Percentiles rank a stretch among this genome's conserved stretches.
Conservation (phyloP, 2,113 vertebrate species). For the Amphiprion ocellaris region DNA sequence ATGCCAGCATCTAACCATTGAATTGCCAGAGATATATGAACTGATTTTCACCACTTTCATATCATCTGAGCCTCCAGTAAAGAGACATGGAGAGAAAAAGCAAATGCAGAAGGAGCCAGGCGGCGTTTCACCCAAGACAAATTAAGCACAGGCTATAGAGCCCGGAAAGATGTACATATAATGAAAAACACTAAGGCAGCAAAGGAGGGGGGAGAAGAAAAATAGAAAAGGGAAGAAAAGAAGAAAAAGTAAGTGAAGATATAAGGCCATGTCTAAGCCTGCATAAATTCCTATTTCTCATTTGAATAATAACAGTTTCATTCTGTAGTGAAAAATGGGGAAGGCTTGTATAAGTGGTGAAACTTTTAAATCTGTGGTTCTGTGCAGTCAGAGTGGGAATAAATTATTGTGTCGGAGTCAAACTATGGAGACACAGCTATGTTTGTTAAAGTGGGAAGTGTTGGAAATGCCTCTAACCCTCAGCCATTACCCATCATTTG, state of each 20-base stretch:
- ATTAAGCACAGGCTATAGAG: conserved; percentile 32
- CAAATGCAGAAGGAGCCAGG: conserved; percentile 20
- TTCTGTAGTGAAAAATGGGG: conserved; percentile 65
- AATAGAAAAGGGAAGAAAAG: conserved; percentile 17
- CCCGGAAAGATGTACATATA: conserved; percentile 5
- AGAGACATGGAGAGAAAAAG: not conserved
- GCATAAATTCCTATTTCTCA: conserved; percentile 74
- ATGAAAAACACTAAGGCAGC: conserved; percentile 45
- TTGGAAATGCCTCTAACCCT: conserved; percentile 53
- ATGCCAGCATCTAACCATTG: not conserved
- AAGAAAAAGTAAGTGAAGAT: conserved; percentile 47
- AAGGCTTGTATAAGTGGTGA: conserved; percentile 57
- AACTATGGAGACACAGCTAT: conserved; percentile 46
- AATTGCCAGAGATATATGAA: conserved; percentile 11
- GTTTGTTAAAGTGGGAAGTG: conserved; percentile 55
- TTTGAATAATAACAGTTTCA: conserved; percentile 75
- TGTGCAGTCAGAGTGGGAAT: conserved; percentile 56
- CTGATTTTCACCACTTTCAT: conserved; percentile 28
- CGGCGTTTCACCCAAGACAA: conserved; percentile 20
- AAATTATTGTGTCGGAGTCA: conserved; percentile 67
- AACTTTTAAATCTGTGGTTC: conserved; percentile 71
- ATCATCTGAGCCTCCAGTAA: not conserved
- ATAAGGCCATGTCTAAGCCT: conserved; percentile 67
- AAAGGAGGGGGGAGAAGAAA: conserved; percentile 1
- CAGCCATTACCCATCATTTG: conserved; percentile 59